These are phyloP conservation scores for Elanoides forficatus DNA, from an alignment of 2,113 vertebrate species.

Conservation along the genomic window DNA sequence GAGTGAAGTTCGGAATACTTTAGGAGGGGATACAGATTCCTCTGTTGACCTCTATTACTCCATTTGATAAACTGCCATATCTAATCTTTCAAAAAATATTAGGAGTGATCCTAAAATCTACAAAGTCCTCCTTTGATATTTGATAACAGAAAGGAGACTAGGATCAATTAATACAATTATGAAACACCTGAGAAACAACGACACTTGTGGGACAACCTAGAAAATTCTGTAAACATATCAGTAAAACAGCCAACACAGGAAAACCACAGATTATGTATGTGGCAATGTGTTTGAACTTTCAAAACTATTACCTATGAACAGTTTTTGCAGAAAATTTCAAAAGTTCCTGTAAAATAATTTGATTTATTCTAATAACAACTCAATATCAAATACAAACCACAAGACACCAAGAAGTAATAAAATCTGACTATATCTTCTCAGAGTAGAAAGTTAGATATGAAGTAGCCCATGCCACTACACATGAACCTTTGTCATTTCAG, in stretches of 20 bases:
- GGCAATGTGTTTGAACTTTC: background rate
- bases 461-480: background rate
- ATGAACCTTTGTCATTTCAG: background rate
- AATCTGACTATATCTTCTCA: background rate
- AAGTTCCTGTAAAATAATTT: background rate
- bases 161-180: background rate
- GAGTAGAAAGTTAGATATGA: background rate
- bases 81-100: background rate
- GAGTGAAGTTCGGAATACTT: background rate
- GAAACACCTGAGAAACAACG: background rate
- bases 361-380: background rate
- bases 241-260: background rate
- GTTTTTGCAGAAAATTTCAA: background rate
- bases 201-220: background rate
- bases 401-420: background rate
- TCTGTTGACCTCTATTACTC: background rate
- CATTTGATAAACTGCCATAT: background rate
- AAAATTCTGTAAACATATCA: background rate
- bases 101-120: background rate
- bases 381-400: background rate
- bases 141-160: background rate
- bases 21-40: background rate
- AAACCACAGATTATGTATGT: background rate
- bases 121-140: background rate
- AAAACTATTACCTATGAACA: background rate